A percentile compares a stretch with the other conserved stretches of the same genome.
phyloP scores from a whole-genome alignment of 53 echinoderm and acorn worm species.

The Actinopyga echinites region DNA sequence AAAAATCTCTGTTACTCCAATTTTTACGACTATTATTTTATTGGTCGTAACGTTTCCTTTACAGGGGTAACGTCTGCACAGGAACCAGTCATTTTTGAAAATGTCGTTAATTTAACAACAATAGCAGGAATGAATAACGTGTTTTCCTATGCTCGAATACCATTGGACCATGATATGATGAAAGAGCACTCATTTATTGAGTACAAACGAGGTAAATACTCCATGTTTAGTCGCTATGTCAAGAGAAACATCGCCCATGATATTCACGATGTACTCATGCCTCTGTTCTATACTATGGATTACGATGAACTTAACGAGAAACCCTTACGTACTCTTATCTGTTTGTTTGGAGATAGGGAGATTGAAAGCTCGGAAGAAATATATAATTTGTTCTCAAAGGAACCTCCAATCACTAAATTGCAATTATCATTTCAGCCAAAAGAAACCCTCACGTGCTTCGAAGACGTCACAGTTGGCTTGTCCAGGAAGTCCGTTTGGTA shows the following conservation, averaged over 20 bases:
- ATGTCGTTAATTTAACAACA: no score
- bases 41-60: no score
- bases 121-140: no score
- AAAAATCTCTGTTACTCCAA: constrained; percentile 10
- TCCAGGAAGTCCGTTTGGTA: background rate
- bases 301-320: no score
- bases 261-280: constrained; percentile 2
- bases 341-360: background rate
- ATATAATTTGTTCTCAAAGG: background rate
- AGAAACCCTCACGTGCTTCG: background rate
- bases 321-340: background rate
- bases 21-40: no score
- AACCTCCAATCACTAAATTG: background rate
- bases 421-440: background rate
- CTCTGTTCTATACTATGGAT: background rate
- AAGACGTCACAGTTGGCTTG: constrained; percentile 14
- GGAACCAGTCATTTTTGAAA: no score
- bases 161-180: background rate
- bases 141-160: no score
- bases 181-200: background rate
- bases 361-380: background rate
- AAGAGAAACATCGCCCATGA: background rate
- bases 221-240: background rate
- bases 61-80: no score
- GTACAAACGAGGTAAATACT: background rate